phyloP scores from a whole-genome alignment of 2,888 invertebrate genomes.

The Tenthredo livida region DNA sequence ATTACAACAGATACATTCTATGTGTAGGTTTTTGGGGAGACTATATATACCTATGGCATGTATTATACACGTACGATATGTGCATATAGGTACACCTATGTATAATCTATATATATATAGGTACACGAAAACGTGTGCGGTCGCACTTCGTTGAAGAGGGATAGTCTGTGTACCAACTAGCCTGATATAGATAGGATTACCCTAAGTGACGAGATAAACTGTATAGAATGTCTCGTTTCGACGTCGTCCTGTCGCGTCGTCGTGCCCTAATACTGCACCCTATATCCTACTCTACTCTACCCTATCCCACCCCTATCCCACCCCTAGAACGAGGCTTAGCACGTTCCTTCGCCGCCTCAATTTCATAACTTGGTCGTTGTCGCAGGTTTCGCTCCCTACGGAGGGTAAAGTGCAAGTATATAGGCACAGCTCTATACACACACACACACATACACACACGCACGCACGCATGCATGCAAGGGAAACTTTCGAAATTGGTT shows the following conservation, averaged over 20 bases:
- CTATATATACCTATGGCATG: not conserved
- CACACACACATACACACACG: not conserved
- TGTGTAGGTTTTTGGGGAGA: not conserved
- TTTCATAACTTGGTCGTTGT: constrained; percentile 25
- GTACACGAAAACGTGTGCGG: not conserved
- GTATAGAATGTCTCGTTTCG: constrained; percentile 7
- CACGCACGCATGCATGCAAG: not conserved
- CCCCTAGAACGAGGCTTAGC: not conserved
- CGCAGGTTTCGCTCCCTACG: not conserved
- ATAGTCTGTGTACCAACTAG: not conserved
- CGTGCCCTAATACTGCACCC: not conserved
- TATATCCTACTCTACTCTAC: not conserved
- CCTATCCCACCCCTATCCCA: not conserved
- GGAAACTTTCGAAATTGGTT: not conserved
- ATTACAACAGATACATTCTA: not conserved
- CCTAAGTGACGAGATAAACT: constrained; percentile 37
- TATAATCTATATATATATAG: too few species aligned
- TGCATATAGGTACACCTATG: not conserved
- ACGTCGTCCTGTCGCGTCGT: not conserved
- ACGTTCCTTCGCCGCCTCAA: constrained; percentile 9
- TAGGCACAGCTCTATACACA: not conserved
- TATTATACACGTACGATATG: not conserved
- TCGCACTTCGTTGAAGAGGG: not conserved
- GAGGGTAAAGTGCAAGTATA: not conserved
- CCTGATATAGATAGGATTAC: constrained; percentile 28